These are phyloP conservation scores for Gallinago stenura DNA, from an alignment of 2,797 vertebrate genomes.

Conservation along the genomic window DNA sequence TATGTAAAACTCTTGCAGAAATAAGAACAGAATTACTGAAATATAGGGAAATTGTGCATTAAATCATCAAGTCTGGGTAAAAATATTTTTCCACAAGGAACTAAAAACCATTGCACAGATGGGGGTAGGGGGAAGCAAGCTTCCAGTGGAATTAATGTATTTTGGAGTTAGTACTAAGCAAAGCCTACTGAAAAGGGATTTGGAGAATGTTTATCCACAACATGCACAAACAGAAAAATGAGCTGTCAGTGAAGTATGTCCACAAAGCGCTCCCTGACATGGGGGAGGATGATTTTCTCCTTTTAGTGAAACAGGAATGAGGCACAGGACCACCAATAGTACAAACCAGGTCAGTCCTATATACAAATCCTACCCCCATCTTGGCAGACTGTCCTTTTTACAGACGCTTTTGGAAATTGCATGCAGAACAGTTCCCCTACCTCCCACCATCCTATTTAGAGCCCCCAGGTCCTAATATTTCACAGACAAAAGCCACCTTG, in stretches of 20 bases:
- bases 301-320: no score
- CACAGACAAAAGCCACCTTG: not conserved
- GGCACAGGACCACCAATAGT: no score
- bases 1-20: not conserved
- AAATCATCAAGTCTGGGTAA: not conserved
- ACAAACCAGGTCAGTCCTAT: no score
- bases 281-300: no score
- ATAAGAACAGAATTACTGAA: not conserved
- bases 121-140: fast-evolving
- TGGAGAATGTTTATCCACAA: not conserved
- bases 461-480: not conserved
- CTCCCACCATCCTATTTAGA: not conserved
- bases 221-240: no score
- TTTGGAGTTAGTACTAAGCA: not conserved
- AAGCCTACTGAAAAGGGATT: not conserved
- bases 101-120: not conserved
- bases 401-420: not conserved
- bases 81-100: not conserved
- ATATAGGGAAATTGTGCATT: not conserved
- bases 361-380: no score
- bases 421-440: not conserved
- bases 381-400: no score
- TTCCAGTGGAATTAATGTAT: not conserved
- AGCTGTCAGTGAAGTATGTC: no score
- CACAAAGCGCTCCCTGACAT: no score